phyloP scores from a whole-genome alignment of 2,113 vertebrate genomes.

The Desmodus rotundus region DNA sequence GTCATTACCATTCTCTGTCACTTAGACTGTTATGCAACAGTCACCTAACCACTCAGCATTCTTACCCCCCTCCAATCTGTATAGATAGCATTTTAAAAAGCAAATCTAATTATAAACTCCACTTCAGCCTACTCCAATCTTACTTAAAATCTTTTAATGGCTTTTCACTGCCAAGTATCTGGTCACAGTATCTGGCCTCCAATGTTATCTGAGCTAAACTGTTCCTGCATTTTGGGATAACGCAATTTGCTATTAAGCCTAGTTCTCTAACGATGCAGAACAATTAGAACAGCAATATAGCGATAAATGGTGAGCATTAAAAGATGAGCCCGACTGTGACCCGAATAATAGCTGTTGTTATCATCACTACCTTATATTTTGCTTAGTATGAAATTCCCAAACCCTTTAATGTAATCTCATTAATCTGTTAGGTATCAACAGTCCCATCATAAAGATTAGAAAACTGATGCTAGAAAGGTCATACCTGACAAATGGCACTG shows the following conservation, averaged over 20 bases:
- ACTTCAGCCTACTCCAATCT: conserved; percentile 23
- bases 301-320: neutral
- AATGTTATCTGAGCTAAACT: conserved; percentile 13
- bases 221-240: conserved; percentile 28
- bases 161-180: conserved; percentile 28
- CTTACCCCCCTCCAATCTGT: neutral
- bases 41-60: neutral
- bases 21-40: neutral
- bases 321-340: neutral
- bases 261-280: neutral
- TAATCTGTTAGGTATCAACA: neutral
- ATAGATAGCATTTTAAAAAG: neutral
- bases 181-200: conserved; percentile 21
- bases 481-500: neutral
- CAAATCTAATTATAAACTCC: conserved; percentile 49
- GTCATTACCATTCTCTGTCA: neutral
- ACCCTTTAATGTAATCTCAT: neutral
- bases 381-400: neutral
- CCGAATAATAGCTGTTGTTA: neutral
- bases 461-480: neutral
- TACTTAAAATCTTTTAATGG: conserved; percentile 41
- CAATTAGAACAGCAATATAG: conserved; percentile 5
- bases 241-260: neutral
- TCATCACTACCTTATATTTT: neutral
- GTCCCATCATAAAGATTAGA: neutral